These are phyloP conservation scores for Saguinus imperator DNA, from an alignment of 2,113 vertebrate genomes.

Conservation along the genomic window DNA sequence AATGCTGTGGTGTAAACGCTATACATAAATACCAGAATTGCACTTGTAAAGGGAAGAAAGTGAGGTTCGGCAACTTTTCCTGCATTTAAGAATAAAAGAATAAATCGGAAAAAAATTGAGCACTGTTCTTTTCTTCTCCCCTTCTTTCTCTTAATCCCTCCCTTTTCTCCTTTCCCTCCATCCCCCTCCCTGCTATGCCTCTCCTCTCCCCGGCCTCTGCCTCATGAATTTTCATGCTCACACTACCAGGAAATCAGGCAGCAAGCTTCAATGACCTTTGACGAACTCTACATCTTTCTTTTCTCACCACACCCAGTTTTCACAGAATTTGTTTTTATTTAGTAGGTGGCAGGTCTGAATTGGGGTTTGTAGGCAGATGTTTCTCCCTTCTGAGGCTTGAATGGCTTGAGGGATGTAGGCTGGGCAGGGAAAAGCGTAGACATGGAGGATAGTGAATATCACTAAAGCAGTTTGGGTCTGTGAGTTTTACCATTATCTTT, in stretches of 20 bases:
- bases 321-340: neutral
- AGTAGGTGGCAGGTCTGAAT: neutral
- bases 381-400: neutral
- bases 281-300: neutral
- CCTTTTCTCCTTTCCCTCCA: neutral
- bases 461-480: neutral
- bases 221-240: conserved; percentile 57
- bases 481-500: neutral
- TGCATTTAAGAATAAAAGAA: conserved; percentile 10
- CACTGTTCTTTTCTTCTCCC: neutral
- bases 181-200: too few relatives aligned
- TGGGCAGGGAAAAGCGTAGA: neutral
- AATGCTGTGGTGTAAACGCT: neutral
- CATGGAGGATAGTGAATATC: neutral
- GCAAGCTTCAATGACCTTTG: neutral
- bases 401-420: neutral
- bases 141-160: neutral
- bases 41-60: neutral
- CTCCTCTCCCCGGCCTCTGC: neutral
- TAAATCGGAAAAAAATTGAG: neutral
- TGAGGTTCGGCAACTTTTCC: neutral
- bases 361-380: neutral
- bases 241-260: conserved; percentile 15
- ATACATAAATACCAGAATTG: neutral
- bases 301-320: neutral